Evolutionary conservation across 1,140 invertebrate species (phyloP), one percentile per base, ranked within the genome.

Genomic region (Carposina sasakii): DNA sequence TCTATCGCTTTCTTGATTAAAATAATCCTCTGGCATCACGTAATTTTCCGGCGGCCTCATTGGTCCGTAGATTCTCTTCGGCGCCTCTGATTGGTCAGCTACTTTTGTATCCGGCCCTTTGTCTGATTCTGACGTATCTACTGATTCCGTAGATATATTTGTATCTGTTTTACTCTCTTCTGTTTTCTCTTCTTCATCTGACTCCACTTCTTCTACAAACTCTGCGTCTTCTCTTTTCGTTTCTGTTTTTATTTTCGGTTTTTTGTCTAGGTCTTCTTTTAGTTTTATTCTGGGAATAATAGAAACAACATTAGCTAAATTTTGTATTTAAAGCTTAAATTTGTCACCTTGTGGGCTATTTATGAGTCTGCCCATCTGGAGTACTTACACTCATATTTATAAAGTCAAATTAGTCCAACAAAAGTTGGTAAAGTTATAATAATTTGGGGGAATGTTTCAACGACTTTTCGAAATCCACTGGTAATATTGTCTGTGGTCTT

Each of bases 21-120:
- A 86, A 53, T 86, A 86, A 43, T 62, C 60, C 42, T 78, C 84
- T 17, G 84, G 82, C 26, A 77, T 57, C 1, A 82, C 75, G 54
- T 86, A 86, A 45, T 81, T 62, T n/a, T 76, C 71, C 0, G 84
- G 84, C 2, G 84, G 84, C 41, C 81, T 57, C 84, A 85, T 85
- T 0, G 84, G 84, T 13, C 84, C 84, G 41, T 74, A 83, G 4
- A 77, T 47, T 54, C 54, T 60, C 9, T 39, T 52, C 22, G 28
- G 33, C 21, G 51, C 44, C n/a, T 37, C 31, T 40, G 54, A 31
- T 54, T 41, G 12, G 16, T 42, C 53, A 52, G n/a, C n/a, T n/a
- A n/a, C 67, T 70, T 36, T 64, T 66, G 4, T 42, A 52, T 56
- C 57, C 56, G 31, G 15, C 49, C 13, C 52, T 41, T 23, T 48